These are phyloP conservation scores for Camponotus fellah DNA, from an alignment of 2,888 invertebrate species.

Conservation along the genomic window DNA sequence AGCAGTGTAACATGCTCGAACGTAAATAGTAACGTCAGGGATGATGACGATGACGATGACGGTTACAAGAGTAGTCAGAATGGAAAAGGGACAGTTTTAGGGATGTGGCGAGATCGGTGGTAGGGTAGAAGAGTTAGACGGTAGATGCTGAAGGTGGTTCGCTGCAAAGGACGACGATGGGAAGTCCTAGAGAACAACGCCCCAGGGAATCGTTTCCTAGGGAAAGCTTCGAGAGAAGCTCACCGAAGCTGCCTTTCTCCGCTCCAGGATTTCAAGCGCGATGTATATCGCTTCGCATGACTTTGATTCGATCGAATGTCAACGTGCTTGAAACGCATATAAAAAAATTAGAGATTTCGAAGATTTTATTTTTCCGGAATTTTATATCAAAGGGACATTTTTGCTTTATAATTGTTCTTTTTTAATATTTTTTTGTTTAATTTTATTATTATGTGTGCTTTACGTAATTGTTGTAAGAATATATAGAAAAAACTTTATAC, in stretches of 20 bases:
- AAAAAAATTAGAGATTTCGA: constrained; percentile 33
- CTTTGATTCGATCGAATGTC: constrained; percentile 37
- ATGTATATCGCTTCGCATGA: constrained; percentile 8
- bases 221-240: constrained; percentile 63
- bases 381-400: background rate
- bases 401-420: background rate
- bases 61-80: constrained; percentile 42
- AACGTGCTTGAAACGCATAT: background rate
- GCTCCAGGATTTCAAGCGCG: constrained; percentile 27
- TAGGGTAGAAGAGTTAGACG: constrained; percentile 39
- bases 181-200: constrained; percentile 78
- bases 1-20: constrained; percentile 55
- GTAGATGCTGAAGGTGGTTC: constrained; percentile 43
- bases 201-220: constrained; percentile 78
- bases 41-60: constrained; percentile 55
- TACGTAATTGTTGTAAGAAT: background rate
- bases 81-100: constrained; percentile 52
- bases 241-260: constrained; percentile 36
- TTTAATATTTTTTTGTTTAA: background rate
- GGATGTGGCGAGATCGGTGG: constrained; percentile 23
- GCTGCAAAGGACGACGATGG: constrained; percentile 75
- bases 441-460: background rate
- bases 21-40: constrained; percentile 65
- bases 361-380: background rate
- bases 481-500: background rate